A percentile compares a stretch with the other conserved stretches of the same genome.
Conservation (phyloP, 2,113 vertebrate species). For the Syngnathus typhle region DNA sequence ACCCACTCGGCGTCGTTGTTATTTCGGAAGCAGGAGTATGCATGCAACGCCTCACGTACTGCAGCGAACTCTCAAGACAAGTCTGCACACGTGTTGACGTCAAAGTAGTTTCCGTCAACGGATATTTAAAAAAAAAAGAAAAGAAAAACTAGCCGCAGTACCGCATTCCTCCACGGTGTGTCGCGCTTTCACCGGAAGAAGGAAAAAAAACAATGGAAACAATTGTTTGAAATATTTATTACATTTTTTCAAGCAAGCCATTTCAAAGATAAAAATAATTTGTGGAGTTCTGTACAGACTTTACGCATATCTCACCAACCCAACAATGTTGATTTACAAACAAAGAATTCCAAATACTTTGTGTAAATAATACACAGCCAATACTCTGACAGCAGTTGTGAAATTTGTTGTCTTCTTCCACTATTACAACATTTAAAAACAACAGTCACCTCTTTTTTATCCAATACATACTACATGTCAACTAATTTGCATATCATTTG, state of each 20-base stretch:
- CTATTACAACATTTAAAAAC: not conserved
- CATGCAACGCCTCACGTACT: slow-evolving; percentile 39
- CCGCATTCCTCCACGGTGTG: not conserved
- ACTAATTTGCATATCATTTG: slow-evolving; percentile 39
- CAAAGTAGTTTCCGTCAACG: slow-evolving; percentile 47
- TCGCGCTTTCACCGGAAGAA: slow-evolving; percentile 10
- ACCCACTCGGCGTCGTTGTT: not conserved
- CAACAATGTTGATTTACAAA: slow-evolving; percentile 17
- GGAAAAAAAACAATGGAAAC: not conserved
- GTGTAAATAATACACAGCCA: not conserved
- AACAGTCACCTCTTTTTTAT: not conserved
- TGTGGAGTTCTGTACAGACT: slow-evolving; percentile 7
- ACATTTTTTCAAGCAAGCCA: slow-evolving; percentile 60
- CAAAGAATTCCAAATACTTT: not conserved
- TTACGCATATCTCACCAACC: not conserved
- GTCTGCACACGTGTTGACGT: slow-evolving; percentile 51
- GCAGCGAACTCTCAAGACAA: slow-evolving; percentile 4
- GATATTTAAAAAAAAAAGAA: slow-evolving; percentile 22
- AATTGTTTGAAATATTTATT: slow-evolving; percentile 49
- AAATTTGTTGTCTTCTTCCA: slow-evolving; percentile 5
- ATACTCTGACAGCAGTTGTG: slow-evolving; percentile 18
- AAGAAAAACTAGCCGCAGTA: slow-evolving; percentile 7
- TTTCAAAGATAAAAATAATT: slow-evolving; percentile 44
- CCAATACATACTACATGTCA: not conserved
- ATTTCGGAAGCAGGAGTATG: slow-evolving; percentile 8